These are phyloP conservation scores for Carassius gibelio DNA, from an alignment of 2,113 vertebrate species.

Conservation along the genomic window DNA sequence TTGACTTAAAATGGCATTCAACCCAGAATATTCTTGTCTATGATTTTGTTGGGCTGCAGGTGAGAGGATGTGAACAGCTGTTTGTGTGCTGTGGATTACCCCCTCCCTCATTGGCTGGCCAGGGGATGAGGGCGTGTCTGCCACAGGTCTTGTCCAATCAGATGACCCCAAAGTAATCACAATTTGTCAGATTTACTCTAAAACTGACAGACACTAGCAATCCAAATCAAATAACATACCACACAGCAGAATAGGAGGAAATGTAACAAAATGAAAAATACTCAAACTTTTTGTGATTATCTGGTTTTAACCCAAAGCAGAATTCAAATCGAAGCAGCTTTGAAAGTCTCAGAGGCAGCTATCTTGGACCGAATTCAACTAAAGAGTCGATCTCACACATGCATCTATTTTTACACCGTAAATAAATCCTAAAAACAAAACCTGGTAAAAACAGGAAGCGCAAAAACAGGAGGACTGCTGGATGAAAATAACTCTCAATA, in stretches of 20 bases:
- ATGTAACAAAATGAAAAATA: background rate
- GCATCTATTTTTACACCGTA: conserved; percentile 18
- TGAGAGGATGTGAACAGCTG: background rate
- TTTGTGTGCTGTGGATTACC: conserved; percentile 3
- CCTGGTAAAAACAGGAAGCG: conserved; percentile 34
- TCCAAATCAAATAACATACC: conserved; percentile 35
- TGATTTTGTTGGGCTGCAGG: background rate
- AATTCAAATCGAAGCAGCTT: conserved; percentile 47
- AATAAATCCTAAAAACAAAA: background rate
- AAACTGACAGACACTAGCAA: conserved; percentile 23
- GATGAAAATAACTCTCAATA: too few species aligned
- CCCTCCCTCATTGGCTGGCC: background rate
- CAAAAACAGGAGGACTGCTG: conserved; percentile 5
- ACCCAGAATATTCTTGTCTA: background rate
- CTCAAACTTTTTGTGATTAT: background rate
- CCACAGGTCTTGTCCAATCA: conserved; percentile 1
- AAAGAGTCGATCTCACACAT: conserved; percentile 28
- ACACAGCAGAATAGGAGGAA: conserved; percentile 8
- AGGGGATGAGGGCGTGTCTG: conserved; percentile 6
- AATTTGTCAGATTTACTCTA: background rate
- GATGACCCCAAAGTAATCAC: background rate
- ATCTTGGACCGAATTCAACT: background rate
- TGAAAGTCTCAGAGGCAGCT: conserved; percentile 38
- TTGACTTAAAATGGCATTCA: too few species aligned
- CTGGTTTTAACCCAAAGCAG: background rate